A percentile compares a stretch with the other conserved stretches of the same genome.
Conservation (phyloP, 1,140 invertebrate genomes). For the Drosophila ananassae region DNA sequence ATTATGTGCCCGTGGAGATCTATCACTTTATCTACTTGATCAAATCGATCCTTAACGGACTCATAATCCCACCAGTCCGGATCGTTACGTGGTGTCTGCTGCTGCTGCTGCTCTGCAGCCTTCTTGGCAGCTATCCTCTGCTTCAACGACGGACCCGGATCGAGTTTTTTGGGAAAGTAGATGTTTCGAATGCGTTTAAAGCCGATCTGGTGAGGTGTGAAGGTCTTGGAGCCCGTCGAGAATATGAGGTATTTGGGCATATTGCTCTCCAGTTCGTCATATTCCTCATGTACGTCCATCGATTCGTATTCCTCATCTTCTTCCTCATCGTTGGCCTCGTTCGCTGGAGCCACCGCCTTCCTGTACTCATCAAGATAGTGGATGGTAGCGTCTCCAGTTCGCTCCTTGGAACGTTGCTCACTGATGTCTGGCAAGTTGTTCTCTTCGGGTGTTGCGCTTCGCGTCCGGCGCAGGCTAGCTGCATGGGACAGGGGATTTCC, state of each 20-base stretch:
- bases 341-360: slow-evolving; percentile 34
- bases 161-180: slow-evolving; percentile 88
- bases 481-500: slow-evolving; percentile 69
- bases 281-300: slow-evolving; percentile 63
- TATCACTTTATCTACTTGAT: slow-evolving; percentile 92
- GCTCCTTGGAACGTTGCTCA: slow-evolving; percentile 49
- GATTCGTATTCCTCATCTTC: slow-evolving; percentile 72
- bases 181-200: slow-evolving; percentile 92
- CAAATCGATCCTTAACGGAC: slow-evolving; percentile 89
- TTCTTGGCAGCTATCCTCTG: slow-evolving; percentile 88
- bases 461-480: slow-evolving; percentile 52
- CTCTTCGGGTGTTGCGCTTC: slow-evolving; percentile 61
- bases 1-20: slow-evolving; percentile 96
- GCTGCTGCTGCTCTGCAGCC: slow-evolving; percentile 82
- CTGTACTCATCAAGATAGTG: slow-evolving; percentile 74
- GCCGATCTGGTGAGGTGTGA: slow-evolving; percentile 94
- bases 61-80: slow-evolving; percentile 90
- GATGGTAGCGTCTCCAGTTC: slow-evolving; percentile 61
- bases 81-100: slow-evolving; percentile 84
- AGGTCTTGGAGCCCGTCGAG: slow-evolving; percentile 93
- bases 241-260: slow-evolving; percentile 91
- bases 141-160: slow-evolving; percentile 88
- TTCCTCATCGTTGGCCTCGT: slow-evolving; percentile 39
- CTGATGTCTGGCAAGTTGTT: slow-evolving; percentile 67
- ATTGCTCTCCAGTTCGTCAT: slow-evolving; percentile 85